Base-by-base conservation (phyloP, 2,113 vertebrate species). In the Laticauda laticaudata region DNA sequence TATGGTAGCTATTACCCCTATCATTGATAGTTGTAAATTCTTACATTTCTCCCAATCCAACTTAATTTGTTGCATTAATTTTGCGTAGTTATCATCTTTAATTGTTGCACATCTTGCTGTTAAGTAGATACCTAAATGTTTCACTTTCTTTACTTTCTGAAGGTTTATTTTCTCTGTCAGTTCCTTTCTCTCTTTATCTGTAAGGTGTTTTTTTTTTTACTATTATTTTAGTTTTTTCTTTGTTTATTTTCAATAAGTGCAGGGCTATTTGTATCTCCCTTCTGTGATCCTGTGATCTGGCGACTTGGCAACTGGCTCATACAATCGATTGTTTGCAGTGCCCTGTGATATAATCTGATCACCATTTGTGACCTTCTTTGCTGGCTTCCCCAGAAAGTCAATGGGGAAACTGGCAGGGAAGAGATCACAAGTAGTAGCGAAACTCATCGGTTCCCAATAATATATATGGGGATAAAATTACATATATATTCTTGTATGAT, bases 381-480 rank as follows among this genome's bases (percentile, higher is more conserved):
- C 26, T 64, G 61, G 61, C 61, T 64, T 64, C 61, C 61, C 61
- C 61, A 64, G 26, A 64, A 29, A 64, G 11, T 29, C 61, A 64
- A 64, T 64, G 61, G 26, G 61, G 3, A 64, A 64, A 64, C 61
- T 0, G 11, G 61, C 10, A 64, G 26, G 26, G 61, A 64, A 64
- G 61, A 26, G 61, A 26, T 29, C 61, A 12, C 26, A 29, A 64
- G 61, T 14, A 64, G 61, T 29, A 34, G 14, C 34, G 14, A 34
- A 75, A 75, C n/a, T 14, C 90, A 94, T 89, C 1, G 61, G 29
- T 88, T 88, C 94, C 75, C 93, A 8, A 24, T 39, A 39, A 26
- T 55, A 90, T 9, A 86, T 43, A 12, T 45, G 69, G 39, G 39
- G 23, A 18, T 5, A 45, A 59, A 43, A 89, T 14, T 43, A 56